Conservation (phyloP, 2,888 invertebrate genomes). For the Rhorus exstirpatorius region DNA sequence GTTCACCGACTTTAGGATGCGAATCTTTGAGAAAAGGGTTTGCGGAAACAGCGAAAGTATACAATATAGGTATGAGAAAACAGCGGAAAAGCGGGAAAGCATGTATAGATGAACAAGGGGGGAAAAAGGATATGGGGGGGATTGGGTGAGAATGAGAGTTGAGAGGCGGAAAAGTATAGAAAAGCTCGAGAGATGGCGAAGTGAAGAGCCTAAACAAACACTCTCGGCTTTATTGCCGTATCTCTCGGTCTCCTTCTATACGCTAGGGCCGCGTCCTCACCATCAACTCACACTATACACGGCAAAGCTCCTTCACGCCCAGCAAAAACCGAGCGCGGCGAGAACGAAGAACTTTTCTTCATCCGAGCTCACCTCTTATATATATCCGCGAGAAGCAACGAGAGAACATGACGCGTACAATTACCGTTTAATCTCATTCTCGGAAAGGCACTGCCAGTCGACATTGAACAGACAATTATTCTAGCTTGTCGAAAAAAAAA, state of each 20-base stretch:
- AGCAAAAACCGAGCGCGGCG: conserved; percentile 66
- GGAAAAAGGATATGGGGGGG: conserved; percentile 31
- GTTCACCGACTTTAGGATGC: neutral
- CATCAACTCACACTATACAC: conserved; percentile 11
- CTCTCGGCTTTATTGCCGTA: conserved; percentile 84
- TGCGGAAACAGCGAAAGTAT: conserved; percentile 20
- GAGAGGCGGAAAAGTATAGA: conserved; percentile 65
- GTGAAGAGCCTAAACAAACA: conserved; percentile 85
- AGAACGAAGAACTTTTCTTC: conserved; percentile 65
- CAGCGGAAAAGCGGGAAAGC: conserved; percentile 51
- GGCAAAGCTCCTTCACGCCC: conserved; percentile 57
- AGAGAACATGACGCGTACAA: conserved; percentile 22
- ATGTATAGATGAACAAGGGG: conserved; percentile 37
- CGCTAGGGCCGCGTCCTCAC: conserved; percentile 23
- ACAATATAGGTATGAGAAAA: conserved; percentile 29
- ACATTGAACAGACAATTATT: conserved; percentile 37
- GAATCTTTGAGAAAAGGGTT: conserved; percentile 21
- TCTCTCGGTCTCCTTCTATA: conserved; percentile 76
- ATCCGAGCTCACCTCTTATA: conserved; percentile 27
- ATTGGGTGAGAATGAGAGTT: conserved; percentile 44
- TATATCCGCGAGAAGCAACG: conserved; percentile 24
- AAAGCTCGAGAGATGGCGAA: conserved; percentile 75
- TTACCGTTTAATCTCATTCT: conserved; percentile 46
- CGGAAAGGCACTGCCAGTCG: neutral
- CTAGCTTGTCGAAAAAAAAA: too few relatives aligned